phyloP scores from a whole-genome alignment of 1,140 invertebrate species.

The Ceratina japonica region DNA sequence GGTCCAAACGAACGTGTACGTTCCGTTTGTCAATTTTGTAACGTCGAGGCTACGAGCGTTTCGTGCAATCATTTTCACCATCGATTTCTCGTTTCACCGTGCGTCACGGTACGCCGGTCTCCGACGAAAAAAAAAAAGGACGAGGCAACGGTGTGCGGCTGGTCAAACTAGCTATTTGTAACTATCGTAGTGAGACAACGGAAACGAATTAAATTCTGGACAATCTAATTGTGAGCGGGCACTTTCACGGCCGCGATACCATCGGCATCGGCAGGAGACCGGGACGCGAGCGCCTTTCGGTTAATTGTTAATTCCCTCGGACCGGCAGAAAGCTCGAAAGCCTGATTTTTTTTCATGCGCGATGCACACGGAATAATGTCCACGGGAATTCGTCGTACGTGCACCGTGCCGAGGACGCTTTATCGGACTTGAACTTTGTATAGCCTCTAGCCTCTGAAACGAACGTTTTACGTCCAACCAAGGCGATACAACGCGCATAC shows the following conservation, averaged over 20 bases:
- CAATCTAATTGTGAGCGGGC: background rate
- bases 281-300: background rate
- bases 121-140: constrained; percentile 34
- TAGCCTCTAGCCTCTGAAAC: background rate
- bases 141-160: constrained; percentile 19
- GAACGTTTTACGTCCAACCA: background rate
- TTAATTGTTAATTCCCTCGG: constrained; percentile 21
- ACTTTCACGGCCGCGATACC: constrained; percentile 40
- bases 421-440: constrained; percentile 5
- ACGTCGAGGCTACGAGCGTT: constrained; percentile 18
- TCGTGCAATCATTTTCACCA: constrained; percentile 51
- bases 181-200: constrained; percentile 18
- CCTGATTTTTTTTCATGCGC: background rate
- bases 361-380: background rate
- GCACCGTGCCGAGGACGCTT: background rate
- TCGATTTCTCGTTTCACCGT: constrained; percentile 50
- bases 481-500: background rate
- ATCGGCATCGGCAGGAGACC: background rate
- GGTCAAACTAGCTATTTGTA: constrained; percentile 33
- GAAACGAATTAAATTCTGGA: constrained; percentile 33
- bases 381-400: background rate
- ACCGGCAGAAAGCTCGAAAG: background rate
- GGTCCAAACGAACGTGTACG: background rate
- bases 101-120: constrained; percentile 18
- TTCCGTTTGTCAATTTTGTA: constrained; percentile 16